Conservation (phyloP, 2,888 invertebrate species). For the Lasioglossum vierecki region DNA sequence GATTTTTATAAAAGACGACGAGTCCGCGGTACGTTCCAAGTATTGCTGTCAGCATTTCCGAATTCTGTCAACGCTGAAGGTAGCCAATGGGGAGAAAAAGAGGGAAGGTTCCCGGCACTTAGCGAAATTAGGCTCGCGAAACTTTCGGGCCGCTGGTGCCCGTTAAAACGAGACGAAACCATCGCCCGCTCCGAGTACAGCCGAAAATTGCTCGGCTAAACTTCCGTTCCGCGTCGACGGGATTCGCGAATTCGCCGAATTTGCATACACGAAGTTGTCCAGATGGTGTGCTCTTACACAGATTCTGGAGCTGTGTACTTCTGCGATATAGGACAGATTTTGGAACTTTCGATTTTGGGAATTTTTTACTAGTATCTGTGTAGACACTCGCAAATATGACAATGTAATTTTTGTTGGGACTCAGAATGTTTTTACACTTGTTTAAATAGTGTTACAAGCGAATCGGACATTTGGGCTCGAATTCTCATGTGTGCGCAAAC, state of each 20-base stretch:
- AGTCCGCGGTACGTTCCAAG: too few species aligned
- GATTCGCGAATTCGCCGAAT: background rate
- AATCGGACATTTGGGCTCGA: too few species aligned
- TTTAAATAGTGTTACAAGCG: too few species aligned
- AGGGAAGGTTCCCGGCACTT: conserved; percentile 60
- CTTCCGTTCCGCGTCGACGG: background rate
- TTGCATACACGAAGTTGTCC: background rate
- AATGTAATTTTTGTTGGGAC: too few species aligned
- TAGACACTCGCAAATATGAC: too few species aligned
- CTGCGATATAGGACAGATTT: background rate
- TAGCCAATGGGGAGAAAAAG: background rate
- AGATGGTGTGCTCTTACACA: background rate
- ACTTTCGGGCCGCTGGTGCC: conserved; percentile 43
- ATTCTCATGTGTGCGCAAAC: background rate
- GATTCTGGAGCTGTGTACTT: background rate
- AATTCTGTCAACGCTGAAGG: too few species aligned
- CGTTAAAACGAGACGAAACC: conserved; percentile 37
- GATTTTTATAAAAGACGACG: too few species aligned
- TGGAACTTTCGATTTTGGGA: too few species aligned
- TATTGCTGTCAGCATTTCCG: background rate
- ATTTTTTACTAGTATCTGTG: too few species aligned
- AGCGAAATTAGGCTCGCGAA: conserved; percentile 61
- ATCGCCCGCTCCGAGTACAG: conserved; percentile 4
- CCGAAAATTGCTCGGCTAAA: conserved; percentile 4
- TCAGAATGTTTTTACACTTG: too few species aligned